phyloP scores from a whole-genome alignment of 2,888 invertebrate species.

The Zaprionus obscuricornis region DNA sequence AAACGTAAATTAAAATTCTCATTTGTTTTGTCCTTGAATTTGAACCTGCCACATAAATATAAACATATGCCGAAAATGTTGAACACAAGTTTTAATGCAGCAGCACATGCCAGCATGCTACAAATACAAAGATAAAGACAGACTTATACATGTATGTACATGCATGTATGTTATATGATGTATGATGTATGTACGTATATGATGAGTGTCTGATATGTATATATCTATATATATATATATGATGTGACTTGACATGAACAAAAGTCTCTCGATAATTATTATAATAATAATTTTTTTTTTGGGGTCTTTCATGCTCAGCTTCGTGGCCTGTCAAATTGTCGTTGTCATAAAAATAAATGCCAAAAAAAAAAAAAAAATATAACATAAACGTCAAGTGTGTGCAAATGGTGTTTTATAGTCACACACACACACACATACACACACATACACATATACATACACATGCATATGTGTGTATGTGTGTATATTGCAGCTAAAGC shows the following conservation, averaged over 20 bases:
- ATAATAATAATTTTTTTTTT: slow-evolving; percentile 47
- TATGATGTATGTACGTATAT: too few relatives aligned
- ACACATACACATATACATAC: background rate
- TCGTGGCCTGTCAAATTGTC: slow-evolving; percentile 66
- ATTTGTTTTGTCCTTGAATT: slow-evolving; percentile 33
- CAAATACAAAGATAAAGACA: too few relatives aligned
- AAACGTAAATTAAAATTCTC: background rate
- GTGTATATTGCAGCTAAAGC: too few relatives aligned
- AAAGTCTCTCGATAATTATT: slow-evolving; percentile 66
- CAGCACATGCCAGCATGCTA: too few relatives aligned
- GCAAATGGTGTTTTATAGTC: slow-evolving; percentile 42
- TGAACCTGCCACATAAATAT: slow-evolving; percentile 23
- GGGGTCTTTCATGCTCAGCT: slow-evolving; percentile 30
- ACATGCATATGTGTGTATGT: slow-evolving; percentile 9
- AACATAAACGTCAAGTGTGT: slow-evolving; percentile 61
- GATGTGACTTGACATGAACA: slow-evolving; percentile 56
- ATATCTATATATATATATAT: too few relatives aligned
- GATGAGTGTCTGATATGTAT: too few relatives aligned
- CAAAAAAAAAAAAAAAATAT: slow-evolving; percentile 42
- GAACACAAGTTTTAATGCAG: too few relatives aligned
- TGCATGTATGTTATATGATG: too few relatives aligned
- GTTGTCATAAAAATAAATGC: slow-evolving; percentile 67
- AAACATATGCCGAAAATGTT: background rate
- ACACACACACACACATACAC: slow-evolving; percentile 1
- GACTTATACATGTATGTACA: too few relatives aligned